phyloP scores from a whole-genome alignment of 2,113 vertebrate species.

The Ceyx melanurus region DNA sequence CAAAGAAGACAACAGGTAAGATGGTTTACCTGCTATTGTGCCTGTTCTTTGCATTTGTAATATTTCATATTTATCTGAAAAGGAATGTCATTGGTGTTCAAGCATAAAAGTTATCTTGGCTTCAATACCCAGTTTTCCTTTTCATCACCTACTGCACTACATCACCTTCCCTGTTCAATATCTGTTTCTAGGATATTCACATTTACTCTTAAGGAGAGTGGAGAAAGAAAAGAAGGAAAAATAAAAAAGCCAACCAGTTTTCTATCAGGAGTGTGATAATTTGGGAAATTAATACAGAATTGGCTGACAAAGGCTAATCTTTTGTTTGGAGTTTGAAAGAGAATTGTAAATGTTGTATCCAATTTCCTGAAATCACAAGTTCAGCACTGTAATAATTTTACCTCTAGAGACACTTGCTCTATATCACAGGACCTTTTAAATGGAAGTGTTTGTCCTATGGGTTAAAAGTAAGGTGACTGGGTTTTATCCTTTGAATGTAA shows the following conservation, averaged over 20 bases:
- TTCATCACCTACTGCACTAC: neutral
- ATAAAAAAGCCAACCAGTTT: neutral
- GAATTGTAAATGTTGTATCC: neutral
- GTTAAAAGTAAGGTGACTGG: neutral
- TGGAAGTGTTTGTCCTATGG: neutral
- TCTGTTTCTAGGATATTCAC: neutral
- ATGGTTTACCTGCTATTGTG: constrained; percentile 16
- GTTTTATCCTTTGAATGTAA: neutral
- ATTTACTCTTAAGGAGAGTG: neutral
- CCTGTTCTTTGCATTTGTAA: neutral
- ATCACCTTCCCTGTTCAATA: neutral
- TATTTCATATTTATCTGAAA: neutral
- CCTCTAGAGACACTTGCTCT: neutral
- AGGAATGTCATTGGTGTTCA: neutral
- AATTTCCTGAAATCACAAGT: neutral
- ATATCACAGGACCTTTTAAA: neutral
- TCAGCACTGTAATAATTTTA: neutral
- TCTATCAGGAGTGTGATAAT: neutral
- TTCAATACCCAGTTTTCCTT: neutral
- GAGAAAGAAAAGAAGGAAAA: neutral
- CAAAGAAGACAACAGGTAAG: constrained; percentile 69
- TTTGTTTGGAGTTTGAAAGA: neutral
- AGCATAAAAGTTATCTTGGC: neutral
- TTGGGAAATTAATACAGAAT: neutral
- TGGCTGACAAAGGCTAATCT: neutral